Base-by-base conservation (phyloP, 2,797 vertebrate genomes). In the Streptopelia turtur region DNA sequence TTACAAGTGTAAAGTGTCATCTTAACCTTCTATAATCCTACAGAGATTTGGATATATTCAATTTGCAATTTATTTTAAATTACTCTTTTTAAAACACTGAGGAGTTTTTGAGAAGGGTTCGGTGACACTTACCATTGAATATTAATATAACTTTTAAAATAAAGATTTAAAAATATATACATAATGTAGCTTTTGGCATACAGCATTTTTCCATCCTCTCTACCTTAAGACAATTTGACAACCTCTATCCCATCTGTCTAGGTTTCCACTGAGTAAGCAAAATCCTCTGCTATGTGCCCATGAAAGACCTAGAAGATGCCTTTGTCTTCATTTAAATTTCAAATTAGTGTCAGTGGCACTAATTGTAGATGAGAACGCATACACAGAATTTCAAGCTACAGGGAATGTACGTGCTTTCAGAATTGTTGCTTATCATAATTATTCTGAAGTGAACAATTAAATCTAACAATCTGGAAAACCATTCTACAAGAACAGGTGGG, bases 381-480 rank as follows among this genome's bases (percentile, higher is more conserved):
- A 59, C 1, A 3, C 39, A 77, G 70, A 86, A 70, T 65, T 94
- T 84, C 66, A 87, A 74, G n/a, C 35, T 95, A 35, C 43, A 88
- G 33, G 61, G 55, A 93, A 78, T 35, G 35, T 16, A 16, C 0
- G 0, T 65, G 47, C 35, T 83, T 87, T 88, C 59, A 84, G 60
- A 83, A 86, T 50, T 79, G 22, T 69, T 76, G 69, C 71, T 22
- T 65, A 22, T 74, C 35, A 50, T 77, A 93, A 87, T 90, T 76
- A 79, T 66, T 77, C 49, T 89, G 63, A 93, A 76, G 43, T 49
- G 74, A 95, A 84, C 43, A 95, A 87, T 95, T 93, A 90, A 79
- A 84, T 70, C 11, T 68, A 83, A 79, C 59, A 78, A 69, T 75
- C 56, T 95, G 66, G 23, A 89, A 81, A 90, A 61, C 22, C 56